Base-by-base conservation (phyloP, 2,888 invertebrate genomes). In the Arenicola marina region DNA sequence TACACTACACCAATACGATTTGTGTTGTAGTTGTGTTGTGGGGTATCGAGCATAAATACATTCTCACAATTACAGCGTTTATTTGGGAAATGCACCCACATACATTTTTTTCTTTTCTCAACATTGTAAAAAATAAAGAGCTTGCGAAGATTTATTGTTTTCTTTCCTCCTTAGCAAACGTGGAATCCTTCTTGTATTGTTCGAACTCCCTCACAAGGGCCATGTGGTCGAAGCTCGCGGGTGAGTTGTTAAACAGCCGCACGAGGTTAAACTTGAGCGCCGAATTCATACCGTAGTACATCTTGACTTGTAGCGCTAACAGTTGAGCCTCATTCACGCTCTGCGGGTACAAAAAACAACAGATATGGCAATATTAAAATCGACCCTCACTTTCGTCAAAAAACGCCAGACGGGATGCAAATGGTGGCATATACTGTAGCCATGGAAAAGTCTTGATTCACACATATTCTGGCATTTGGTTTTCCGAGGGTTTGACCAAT, bases 261-360 rank as follows among this genome's bases (percentile, higher is more conserved):
- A 72, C 71, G 1, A 68, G 57, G 61, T 71, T 72, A 63, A 72
- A 72, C 56, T 68, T 68, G 26, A 70, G 62, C 4, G 62, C 72
- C 38, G 65, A 63, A 51, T 68, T 53, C 4, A 72, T 32, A 18
- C 73, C 71, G 51, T 73, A 73, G 57, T 72, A 73, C 54, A 73
- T 55, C 58, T 73, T 71, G 48, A 73, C 58, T 55, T 73, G 73
- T 26, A 71, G 46, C 11, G 72, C 70, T 18, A 73, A 58, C 24
- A 73, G 48, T 44, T 70, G 71, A 26, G 70, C 56, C 51, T 73
- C 73, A 43, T 65, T 53, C n/a, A 71, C 59, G 58, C 66, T 68
- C 73, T 73, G 65, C 2, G 62, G 62, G 28, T 11, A 4, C 21
- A 32, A 55, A 32, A 51, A 56, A 48, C 56, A 33, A 46, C 28